phyloP scores from a whole-genome alignment of 2,888 invertebrate species.

The Oegoconia quadripuncta region DNA sequence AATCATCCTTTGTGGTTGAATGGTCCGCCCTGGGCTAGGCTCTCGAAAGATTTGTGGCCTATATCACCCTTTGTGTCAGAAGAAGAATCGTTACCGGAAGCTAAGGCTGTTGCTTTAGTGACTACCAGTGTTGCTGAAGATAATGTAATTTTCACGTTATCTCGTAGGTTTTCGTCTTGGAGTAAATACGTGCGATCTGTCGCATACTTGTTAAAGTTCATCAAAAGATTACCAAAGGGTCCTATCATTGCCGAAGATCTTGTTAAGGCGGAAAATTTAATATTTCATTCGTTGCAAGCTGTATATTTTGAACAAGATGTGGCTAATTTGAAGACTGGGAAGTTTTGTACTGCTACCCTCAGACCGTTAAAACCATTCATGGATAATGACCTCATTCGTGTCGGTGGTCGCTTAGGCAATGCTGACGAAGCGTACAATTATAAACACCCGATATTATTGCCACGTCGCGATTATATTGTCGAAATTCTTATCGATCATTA shows the following conservation, averaged over 20 bases:
- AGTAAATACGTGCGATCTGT: not conserved
- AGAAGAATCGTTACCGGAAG: not conserved
- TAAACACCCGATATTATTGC: slow-evolving; percentile 1
- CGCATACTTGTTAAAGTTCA: not conserved
- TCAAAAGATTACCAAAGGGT: not conserved
- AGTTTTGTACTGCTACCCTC: not conserved
- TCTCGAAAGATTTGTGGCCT: not conserved
- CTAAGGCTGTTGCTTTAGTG: not conserved
- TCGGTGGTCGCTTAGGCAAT: slow-evolving; percentile 1
- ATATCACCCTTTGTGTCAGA: not conserved
- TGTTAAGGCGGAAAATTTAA: not conserved
- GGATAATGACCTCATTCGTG: not conserved
- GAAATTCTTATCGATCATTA: not conserved
- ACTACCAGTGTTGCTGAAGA: not conserved
- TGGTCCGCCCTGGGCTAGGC: slow-evolving; percentile 9
- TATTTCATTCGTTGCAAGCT: not conserved
- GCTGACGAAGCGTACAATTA: not conserved
- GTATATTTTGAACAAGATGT: not conserved
- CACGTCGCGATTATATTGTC: not conserved
- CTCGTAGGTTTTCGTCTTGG: not conserved
- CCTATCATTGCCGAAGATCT: not conserved
- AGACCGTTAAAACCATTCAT: not conserved
- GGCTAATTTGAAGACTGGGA: too few relatives aligned
- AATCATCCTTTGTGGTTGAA: slow-evolving; percentile 9
- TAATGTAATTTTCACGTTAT: too few relatives aligned